phyloP scores from a whole-genome alignment of 2,797 vertebrate species.

The Galago senegalensis region DNA sequence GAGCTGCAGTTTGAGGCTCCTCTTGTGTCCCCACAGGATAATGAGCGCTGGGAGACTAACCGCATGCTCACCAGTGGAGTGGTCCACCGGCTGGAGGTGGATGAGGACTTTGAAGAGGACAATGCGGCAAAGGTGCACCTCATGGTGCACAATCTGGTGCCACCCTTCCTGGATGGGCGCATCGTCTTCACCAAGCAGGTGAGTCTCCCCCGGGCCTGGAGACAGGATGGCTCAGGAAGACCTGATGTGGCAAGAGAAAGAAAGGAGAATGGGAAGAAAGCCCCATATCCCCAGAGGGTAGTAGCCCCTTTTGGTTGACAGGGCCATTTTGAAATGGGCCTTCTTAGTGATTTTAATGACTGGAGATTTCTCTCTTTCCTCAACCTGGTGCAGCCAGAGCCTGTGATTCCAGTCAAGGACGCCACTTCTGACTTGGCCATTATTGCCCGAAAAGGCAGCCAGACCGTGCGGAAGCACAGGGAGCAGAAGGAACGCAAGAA shows the following conservation, averaged over 20 bases:
- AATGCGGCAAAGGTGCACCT: constrained; percentile 98
- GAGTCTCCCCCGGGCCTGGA: not conserved
- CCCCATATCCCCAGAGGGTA: rapidly evolving
- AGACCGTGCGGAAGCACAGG: constrained; percentile 97
- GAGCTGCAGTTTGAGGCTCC: not conserved
- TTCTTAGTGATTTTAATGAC: not conserved
- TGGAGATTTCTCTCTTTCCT: not conserved
- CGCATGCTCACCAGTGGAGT: constrained; percentile 99
- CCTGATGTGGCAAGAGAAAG: not conserved
- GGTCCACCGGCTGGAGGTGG: constrained; percentile 98
- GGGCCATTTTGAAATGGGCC: not conserved
- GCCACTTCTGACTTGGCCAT: constrained; percentile 98
- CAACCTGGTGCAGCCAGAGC: constrained; percentile 94
- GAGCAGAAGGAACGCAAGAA: constrained; percentile 99
- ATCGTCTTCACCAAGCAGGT: constrained; percentile 99
- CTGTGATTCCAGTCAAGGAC: constrained; percentile 98
- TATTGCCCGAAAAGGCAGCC: constrained; percentile 98
- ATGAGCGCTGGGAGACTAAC: constrained; percentile 99
- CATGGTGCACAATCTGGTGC: constrained; percentile 98
- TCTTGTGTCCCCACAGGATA: constrained; percentile 91
- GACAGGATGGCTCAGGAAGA: not conserved
- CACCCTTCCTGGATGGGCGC: constrained; percentile 98
- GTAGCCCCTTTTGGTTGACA: not conserved
- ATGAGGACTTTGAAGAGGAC: constrained; percentile 99
- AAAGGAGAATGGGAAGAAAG: rapidly evolving